These are phyloP conservation scores for Limnephilus lunatus DNA, from an alignment of 2,888 invertebrate genomes.

Conservation along the genomic window DNA sequence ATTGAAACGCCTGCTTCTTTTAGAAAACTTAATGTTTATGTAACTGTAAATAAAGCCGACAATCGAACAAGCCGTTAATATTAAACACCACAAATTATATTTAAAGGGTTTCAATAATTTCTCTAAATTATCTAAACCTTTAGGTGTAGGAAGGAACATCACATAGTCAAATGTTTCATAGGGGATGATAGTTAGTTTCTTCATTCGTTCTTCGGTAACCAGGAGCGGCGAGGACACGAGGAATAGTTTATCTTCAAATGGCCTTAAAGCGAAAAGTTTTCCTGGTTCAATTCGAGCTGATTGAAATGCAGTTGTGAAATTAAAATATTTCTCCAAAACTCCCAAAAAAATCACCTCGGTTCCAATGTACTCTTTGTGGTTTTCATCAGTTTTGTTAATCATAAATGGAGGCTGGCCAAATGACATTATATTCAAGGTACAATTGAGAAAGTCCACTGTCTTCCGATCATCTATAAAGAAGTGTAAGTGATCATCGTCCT, in stretches of 20 bases:
- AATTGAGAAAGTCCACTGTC: background rate
- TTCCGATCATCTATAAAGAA: background rate
- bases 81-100: constrained; percentile 8
- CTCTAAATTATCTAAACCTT: constrained; percentile 11
- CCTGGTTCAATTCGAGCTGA: background rate
- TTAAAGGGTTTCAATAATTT: constrained; percentile 49
- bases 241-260: constrained; percentile 16
- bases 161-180: background rate
- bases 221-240: background rate
- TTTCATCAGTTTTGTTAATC: background rate
- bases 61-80: background rate
- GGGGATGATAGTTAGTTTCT: background rate
- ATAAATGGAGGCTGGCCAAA: background rate
- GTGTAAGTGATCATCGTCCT: background rate
- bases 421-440: background rate
- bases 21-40: background rate
- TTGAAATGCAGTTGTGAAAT: background rate
- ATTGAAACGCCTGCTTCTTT: background rate
- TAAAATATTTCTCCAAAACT: background rate
- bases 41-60: background rate
- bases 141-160: constrained; percentile 21
- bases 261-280: background rate
- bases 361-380: background rate
- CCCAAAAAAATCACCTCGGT: background rate
- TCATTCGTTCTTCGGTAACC: background rate